Percentiles rank a stretch among this genome's conserved stretches.
Evolutionary conservation across 2,113 vertebrate species (phyloP).

Genomic region (Oxygymnocypris stewartii): DNA sequence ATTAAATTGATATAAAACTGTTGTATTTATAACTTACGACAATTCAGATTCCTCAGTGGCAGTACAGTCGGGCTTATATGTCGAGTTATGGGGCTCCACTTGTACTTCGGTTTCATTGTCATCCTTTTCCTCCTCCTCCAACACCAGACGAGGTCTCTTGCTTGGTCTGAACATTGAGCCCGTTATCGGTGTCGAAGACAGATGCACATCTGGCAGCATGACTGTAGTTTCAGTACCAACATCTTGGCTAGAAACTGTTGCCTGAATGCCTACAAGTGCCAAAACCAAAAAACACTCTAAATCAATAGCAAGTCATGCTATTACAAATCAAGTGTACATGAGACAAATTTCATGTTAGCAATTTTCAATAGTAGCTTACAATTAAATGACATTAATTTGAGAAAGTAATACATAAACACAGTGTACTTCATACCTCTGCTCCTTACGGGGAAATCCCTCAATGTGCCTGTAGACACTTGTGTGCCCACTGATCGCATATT

Average conservation of each 20-base stretch:
- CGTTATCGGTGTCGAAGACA: neutral
- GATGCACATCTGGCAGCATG: neutral
- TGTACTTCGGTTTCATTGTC: neutral
- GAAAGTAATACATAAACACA: neutral
- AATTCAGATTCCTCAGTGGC: constrained; percentile 8
- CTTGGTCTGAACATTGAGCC: constrained; percentile 1
- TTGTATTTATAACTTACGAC: neutral
- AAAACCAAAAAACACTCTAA: neutral
- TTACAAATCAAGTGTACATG: too few relatives aligned
- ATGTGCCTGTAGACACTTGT: neutral
- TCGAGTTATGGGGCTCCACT: neutral
- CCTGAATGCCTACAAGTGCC: neutral
- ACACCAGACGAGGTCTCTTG: neutral
- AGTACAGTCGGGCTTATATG: neutral
- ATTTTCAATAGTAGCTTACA: neutral
- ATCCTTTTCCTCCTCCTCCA: neutral
- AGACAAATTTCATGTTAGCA: too few relatives aligned
- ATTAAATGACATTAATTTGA: too few relatives aligned
- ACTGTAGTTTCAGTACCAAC: neutral
- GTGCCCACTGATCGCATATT: neutral
- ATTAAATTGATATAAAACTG: too few relatives aligned
- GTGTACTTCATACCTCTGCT: neutral
- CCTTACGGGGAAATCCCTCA: neutral
- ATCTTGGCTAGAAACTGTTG: neutral
- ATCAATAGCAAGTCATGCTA: too few relatives aligned